Conservation (phyloP, 1,140 invertebrate genomes). For the Trachymyrmex cornetzi region DNA sequence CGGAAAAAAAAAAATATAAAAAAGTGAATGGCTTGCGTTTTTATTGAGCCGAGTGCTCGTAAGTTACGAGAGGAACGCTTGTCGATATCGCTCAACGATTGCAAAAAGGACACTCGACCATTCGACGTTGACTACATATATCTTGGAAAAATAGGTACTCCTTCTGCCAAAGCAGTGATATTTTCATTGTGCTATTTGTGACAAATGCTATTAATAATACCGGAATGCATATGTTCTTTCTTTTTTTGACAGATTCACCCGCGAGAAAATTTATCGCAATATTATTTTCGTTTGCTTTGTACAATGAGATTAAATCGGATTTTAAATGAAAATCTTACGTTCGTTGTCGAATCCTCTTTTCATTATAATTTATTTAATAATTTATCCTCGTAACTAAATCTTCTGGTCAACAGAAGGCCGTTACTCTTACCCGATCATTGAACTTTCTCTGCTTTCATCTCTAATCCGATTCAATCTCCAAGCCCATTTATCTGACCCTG, state of each 20-base stretch:
- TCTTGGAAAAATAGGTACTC: conserved; percentile 3
- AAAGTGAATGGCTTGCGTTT: conserved; percentile 27
- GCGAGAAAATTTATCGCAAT: background rate
- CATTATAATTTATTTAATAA: background rate
- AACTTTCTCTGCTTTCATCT: background rate
- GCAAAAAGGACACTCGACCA: conserved; percentile 25
- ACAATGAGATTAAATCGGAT: background rate
- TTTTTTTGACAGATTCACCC: too few species aligned
- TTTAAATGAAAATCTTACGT: background rate
- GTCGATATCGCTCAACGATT: conserved; percentile 39
- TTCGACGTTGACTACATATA: conserved; percentile 23
- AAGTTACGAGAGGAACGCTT: conserved; percentile 36
- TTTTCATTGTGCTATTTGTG: conserved; percentile 27
- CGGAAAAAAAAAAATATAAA: background rate
- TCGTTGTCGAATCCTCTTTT: background rate
- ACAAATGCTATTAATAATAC: conserved; percentile 36
- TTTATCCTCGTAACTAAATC: background rate
- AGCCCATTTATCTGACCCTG: conserved; percentile 2
- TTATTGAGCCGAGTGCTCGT: conserved; percentile 36
- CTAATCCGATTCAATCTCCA: conserved; percentile 32
- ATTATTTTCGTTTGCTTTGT: background rate
- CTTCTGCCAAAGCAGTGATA: background rate
- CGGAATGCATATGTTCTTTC: background rate
- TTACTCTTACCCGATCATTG: background rate
- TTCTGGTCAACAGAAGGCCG: background rate